Percentiles rank a stretch among this genome's conserved stretches.
phyloP scores from a whole-genome alignment of 2,797 vertebrate genomes.

The Platyrinchus mystaceus region DNA sequence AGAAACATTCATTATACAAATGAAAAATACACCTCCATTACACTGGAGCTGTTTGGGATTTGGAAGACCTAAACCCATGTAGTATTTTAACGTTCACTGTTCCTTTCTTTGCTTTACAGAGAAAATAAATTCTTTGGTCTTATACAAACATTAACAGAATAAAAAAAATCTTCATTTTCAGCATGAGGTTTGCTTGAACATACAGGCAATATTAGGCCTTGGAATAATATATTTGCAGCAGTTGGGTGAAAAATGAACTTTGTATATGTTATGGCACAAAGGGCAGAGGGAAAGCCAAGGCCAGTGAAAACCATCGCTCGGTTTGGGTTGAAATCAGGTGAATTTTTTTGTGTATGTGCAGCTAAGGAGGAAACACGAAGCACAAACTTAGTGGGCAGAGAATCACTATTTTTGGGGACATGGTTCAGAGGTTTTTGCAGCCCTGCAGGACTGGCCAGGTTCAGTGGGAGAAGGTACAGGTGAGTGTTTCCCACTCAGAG shows the following conservation, averaged over 20 bases:
- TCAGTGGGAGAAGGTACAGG: background rate
- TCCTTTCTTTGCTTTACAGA: background rate
- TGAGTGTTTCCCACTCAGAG: accelerated
- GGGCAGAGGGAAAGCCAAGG: background rate
- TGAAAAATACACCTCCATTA: background rate
- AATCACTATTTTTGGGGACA: background rate
- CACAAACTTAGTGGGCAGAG: background rate
- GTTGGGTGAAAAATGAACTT: background rate
- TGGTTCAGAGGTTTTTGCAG: background rate
- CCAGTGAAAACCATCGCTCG: background rate
- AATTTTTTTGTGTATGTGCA: accelerated
- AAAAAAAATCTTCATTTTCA: background rate
- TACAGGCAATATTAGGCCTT: background rate
- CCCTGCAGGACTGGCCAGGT: background rate
- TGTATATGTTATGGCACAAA: background rate
- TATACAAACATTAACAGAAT: conserved; percentile 8
- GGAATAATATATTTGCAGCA: background rate
- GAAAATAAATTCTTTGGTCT: conserved; percentile 2
- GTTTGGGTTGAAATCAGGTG: background rate
- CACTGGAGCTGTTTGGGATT: background rate
- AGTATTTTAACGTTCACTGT: background rate
- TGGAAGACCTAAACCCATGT: background rate
- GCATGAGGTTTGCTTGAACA: background rate
- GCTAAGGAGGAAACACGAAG: background rate
- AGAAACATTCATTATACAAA: background rate